Evolutionary conservation across 2,113 vertebrate species (phyloP).

Genomic region (Xiphophorus maculatus): DNA sequence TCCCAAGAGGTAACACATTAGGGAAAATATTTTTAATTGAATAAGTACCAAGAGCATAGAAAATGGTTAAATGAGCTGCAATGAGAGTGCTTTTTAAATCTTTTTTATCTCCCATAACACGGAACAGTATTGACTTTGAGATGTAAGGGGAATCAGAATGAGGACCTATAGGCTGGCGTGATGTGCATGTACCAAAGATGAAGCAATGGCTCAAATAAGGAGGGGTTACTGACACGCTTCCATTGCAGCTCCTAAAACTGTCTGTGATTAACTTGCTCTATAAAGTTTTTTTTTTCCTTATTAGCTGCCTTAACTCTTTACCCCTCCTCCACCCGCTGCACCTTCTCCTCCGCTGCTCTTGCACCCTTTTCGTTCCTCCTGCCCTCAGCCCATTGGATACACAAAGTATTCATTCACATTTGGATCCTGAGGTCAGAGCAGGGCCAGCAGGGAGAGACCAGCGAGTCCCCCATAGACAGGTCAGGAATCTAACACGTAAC

Average conservation of each 20-base stretch:
- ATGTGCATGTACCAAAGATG: conserved; percentile 52
- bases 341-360: conserved; percentile 49
- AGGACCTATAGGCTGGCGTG: conserved; percentile 56
- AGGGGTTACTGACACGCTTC: conserved; percentile 62
- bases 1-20: conserved; percentile 66
- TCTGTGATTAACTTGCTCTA: conserved; percentile 84
- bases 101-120: conserved; percentile 12
- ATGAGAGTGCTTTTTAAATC: conserved; percentile 19
- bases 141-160: conserved; percentile 69
- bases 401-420: conserved; percentile 88
- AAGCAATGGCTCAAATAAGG: conserved; percentile 30
- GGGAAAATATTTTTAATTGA: conserved; percentile 64
- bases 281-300: conserved; percentile 76
- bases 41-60: conserved; percentile 24
- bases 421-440: conserved; percentile 84
- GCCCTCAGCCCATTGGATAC: conserved; percentile 77
- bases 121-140: conserved; percentile 57
- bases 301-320: conserved; percentile 72
- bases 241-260: conserved; percentile 77
- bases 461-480: conserved; percentile 72
- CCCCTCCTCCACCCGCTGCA: conserved; percentile 62
- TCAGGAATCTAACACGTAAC: conserved; percentile 81
- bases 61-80: conserved; percentile 17
- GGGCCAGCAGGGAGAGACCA: conserved; percentile 80
- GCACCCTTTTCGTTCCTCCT: conserved; percentile 41